These are phyloP conservation scores for Ephydatia muelleri DNA, from an alignment of 37 sponge, comb jelly and placozoan species.

Conservation along the genomic window DNA sequence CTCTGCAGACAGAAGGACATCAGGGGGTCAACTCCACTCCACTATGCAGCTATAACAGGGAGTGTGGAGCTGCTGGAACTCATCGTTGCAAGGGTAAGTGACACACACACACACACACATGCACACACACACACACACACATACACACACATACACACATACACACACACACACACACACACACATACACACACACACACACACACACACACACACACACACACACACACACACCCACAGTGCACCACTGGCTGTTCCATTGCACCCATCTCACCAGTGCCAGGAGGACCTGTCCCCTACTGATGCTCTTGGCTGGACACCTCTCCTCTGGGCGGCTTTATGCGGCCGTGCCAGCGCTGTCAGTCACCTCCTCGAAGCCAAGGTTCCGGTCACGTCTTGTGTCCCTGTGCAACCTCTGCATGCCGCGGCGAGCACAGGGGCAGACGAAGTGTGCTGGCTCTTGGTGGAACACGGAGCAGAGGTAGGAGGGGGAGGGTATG, in stretches of 20 bases:
- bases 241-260: background rate
- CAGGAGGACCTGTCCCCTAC: background rate
- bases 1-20: slow-evolving; percentile 29
- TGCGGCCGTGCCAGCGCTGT: slow-evolving; percentile 48
- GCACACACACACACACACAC: too few species aligned
- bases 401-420: slow-evolving; percentile 39
- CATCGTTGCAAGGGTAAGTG: slow-evolving; percentile 31
- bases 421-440: slow-evolving; percentile 63
- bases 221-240: too few species aligned
- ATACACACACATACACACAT: too few species aligned
- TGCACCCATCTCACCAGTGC: background rate
- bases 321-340: slow-evolving; percentile 80
- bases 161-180: too few species aligned
- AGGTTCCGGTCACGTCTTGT: background rate
- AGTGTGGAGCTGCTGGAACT: slow-evolving; percentile 5
- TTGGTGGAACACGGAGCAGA: slow-evolving; percentile 40
- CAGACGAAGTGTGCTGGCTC: slow-evolving; percentile 24
- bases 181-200: too few species aligned
- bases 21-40: slow-evolving; percentile 67
- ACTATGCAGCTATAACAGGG: slow-evolving; percentile 61
- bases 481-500: background rate
- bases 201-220: too few species aligned
- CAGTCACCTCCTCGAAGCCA: slow-evolving; percentile 2
- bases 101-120: too few species aligned
- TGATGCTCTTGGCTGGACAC: slow-evolving; percentile 33